Base-by-base conservation (phyloP, 2,888 invertebrate genomes). In the Epistrophe eligans region DNA sequence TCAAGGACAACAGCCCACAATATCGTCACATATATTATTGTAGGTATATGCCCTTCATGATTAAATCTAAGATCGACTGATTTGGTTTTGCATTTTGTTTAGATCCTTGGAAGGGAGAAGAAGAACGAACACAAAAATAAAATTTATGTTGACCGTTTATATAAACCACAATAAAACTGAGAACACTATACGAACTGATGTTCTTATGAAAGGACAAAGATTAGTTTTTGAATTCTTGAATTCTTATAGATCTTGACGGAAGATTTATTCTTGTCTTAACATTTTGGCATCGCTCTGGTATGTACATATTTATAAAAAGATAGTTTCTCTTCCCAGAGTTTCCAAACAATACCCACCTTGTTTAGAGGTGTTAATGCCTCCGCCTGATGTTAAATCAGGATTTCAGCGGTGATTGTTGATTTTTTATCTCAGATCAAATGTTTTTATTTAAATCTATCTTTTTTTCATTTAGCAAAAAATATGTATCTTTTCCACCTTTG, bases 291-390 rank as follows among this genome's bases (percentile, higher is more conserved):
- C 60, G 66, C 45, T 43, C 45, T 43, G 62, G 40, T n/a, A 13
- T 8, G 0, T 11, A 19, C 17, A 55, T 9, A 9, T 38, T 10
- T 35, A 17, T 35, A 15, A 10, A 24, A 24, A 24, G 1, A n/a
- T 58, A 58, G 19, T 38, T 60, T 40, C 24, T 11, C 2, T 32
- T n/a, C n/a, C 11, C 45, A 64, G 28, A 45, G 15, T 62, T 19
- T 13, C 15, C 19, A 38, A 24, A 38, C 67, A 52, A 70, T 52
- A 55, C 15, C n/a, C n/a, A 55, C 40, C 77, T 77, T 77, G 84
- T 85, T 85, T 81, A 57, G 84, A 81, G 84, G 84, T 85, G 84
- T 85, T 85, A 85, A 85, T 85, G 77, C 70, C 67, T 81, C 81
- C 81, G 81, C 81, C 77, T 58, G 81, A 77, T 85, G 84, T 72